These are phyloP conservation scores for Lates calcarifer DNA, from an alignment of 2,113 vertebrate species.

Conservation along the genomic window DNA sequence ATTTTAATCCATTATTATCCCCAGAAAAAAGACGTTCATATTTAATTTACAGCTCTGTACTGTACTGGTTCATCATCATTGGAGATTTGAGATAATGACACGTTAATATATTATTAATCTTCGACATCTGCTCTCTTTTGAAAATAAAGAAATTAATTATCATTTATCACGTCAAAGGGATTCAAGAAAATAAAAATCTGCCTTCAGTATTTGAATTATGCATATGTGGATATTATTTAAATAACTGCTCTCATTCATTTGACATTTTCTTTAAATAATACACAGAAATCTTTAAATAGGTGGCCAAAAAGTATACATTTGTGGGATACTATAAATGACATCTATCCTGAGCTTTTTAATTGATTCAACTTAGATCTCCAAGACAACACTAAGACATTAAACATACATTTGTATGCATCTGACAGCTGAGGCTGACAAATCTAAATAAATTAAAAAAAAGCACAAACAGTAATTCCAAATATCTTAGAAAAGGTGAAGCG, in stretches of 20 bases:
- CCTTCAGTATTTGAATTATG: conserved; percentile 28
- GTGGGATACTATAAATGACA: conserved; percentile 65
- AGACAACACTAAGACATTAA: conserved; percentile 59
- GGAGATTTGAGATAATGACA: conserved; percentile 45
- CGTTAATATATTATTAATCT: conserved; percentile 52
- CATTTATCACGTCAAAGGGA: conserved; percentile 19
- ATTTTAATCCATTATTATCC: conserved; percentile 16
- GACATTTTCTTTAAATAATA: conserved; percentile 48
- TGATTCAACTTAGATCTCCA: conserved; percentile 61
- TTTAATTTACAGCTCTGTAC: conserved; percentile 25
- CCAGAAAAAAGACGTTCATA: conserved; percentile 9
- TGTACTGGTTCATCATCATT: conserved; percentile 33
- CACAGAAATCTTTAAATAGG: conserved; percentile 41
- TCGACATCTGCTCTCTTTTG: conserved; percentile 37
- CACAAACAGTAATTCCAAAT: conserved; percentile 37
- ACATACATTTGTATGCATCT: conserved; percentile 33
- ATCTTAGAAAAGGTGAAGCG: conserved; percentile 53
- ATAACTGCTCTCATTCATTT: conserved; percentile 31
- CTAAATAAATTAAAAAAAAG: conserved; percentile 49
- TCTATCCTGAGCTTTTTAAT: conserved; percentile 86
- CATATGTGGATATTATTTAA: conserved; percentile 25
- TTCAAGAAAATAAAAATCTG: conserved; percentile 6
- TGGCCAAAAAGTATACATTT: conserved; percentile 60
- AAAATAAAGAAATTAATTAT: conserved; percentile 40
- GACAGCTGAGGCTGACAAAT: conserved; percentile 50